A percentile compares a stretch with the other conserved stretches of the same genome.
Evolutionary conservation across 2,888 invertebrate species (phyloP).

Genomic region (Acanthosepion pharaonis): DNA sequence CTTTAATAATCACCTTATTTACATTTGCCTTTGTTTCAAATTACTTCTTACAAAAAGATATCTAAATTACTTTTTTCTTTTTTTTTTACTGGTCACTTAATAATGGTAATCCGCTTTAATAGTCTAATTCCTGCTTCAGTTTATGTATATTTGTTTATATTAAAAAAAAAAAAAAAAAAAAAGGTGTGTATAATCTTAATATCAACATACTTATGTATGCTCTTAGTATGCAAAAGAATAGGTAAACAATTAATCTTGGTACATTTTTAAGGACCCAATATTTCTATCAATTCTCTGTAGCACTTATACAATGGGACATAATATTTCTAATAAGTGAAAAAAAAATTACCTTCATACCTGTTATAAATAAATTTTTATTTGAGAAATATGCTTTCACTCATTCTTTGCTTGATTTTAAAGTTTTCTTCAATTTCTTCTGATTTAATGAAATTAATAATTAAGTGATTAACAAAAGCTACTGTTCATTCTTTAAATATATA

Average conservation of each 20-base stretch:
- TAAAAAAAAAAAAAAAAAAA: too few relatives aligned
- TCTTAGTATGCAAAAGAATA: background rate
- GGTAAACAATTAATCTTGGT: background rate
- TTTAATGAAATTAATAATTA: background rate
- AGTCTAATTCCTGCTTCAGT: background rate
- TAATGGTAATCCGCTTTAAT: background rate
- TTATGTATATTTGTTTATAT: background rate
- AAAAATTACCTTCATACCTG: background rate
- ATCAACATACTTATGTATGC: background rate
- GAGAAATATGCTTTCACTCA: background rate
- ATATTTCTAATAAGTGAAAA: background rate
- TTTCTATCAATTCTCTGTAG: background rate
- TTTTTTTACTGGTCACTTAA: background rate
- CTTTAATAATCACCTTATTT: background rate
- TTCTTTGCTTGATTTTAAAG: background rate
- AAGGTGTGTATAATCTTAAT: background rate
- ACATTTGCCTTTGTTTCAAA: background rate
- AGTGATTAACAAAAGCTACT: background rate
- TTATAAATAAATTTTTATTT: background rate
- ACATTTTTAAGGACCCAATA: background rate
- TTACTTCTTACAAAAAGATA: background rate
- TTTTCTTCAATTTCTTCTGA: background rate
- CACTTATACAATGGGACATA: background rate
- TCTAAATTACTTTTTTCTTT: background rate
- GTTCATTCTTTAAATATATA: background rate